phyloP scores from a whole-genome alignment of 2,888 invertebrate species.

The Tipula helvola region DNA sequence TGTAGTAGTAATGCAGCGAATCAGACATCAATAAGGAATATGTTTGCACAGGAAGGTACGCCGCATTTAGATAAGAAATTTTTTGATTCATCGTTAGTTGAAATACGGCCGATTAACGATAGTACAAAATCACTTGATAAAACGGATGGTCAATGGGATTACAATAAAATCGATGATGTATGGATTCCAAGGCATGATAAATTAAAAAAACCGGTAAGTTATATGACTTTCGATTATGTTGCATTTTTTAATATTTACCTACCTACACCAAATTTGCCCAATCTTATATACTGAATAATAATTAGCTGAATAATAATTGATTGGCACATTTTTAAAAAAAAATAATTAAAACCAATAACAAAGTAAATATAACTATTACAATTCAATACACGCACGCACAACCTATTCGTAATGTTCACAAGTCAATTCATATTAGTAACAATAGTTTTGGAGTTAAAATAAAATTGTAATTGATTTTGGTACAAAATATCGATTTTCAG shows the following conservation, averaged over 20 bases:
- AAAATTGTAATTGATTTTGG: background rate
- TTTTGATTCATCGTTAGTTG: conserved; percentile 70
- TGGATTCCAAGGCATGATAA: conserved; percentile 18
- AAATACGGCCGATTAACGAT: conserved; percentile 49
- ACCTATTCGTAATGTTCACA: background rate
- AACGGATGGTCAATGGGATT: conserved; percentile 11
- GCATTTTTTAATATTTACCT: background rate
- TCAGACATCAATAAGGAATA: conserved; percentile 46
- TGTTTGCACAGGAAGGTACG: conserved; percentile 37
- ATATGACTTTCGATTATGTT: background rate
- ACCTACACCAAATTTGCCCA: background rate
- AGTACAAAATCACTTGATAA: conserved; percentile 28
- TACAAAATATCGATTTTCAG: background rate
- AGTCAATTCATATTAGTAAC: background rate
- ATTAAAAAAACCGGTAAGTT: conserved; percentile 7
- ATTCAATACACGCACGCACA: background rate
- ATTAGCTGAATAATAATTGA: background rate
- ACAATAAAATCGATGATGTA: conserved; percentile 16
- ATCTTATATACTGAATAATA: too few relatives aligned
- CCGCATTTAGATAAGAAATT: conserved; percentile 67
- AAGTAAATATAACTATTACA: background rate
- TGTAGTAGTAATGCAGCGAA: conserved; percentile 42
- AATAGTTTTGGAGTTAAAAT: background rate
- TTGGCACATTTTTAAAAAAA: background rate
- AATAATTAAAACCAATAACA: background rate